Percentiles rank a stretch among this genome's conserved stretches.
These are phyloP conservation scores for Whitmania pigra DNA, from an alignment of 1,140 invertebrate genomes.

Conservation along the genomic window DNA sequence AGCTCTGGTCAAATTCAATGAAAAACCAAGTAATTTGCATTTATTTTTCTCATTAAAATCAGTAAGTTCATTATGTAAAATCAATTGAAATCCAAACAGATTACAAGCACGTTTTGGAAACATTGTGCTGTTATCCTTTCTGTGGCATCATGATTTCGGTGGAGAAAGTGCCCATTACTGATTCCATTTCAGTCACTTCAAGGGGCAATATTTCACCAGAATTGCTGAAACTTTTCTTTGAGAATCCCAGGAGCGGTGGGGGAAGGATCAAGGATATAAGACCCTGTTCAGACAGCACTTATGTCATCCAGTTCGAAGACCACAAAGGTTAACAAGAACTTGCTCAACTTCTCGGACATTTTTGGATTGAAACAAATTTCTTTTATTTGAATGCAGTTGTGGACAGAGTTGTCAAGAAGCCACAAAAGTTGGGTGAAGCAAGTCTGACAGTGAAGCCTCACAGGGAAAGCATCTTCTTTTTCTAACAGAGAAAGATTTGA, in stretches of 20 bases:
- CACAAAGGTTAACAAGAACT: not conserved
- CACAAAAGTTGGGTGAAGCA: no score
- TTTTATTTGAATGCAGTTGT: not conserved
- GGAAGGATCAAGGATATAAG: not conserved
- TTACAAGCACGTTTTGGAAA: not conserved
- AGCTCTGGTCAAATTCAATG: no score
- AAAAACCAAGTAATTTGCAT: not conserved
- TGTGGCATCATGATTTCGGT: not conserved
- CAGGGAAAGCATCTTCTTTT: no score
- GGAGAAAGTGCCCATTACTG: not conserved
- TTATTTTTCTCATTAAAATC: not conserved
- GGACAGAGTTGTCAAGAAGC: no score
- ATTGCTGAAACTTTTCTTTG: not conserved
- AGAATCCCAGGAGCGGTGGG: not conserved
- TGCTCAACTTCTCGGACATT: not conserved
- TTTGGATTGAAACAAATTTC: not conserved
- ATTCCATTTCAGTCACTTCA: not conserved
- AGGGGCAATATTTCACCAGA: not conserved
- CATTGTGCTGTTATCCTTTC: not conserved
- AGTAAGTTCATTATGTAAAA: not conserved
- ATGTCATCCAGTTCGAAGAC: not conserved
- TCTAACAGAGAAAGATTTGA: no score
- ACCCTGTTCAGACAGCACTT: not conserved
- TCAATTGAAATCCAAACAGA: constrained; percentile 7
- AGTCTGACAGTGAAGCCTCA: no score